phyloP scores from a whole-genome alignment of 2,888 invertebrate genomes.

The Drosophila antonietae region DNA sequence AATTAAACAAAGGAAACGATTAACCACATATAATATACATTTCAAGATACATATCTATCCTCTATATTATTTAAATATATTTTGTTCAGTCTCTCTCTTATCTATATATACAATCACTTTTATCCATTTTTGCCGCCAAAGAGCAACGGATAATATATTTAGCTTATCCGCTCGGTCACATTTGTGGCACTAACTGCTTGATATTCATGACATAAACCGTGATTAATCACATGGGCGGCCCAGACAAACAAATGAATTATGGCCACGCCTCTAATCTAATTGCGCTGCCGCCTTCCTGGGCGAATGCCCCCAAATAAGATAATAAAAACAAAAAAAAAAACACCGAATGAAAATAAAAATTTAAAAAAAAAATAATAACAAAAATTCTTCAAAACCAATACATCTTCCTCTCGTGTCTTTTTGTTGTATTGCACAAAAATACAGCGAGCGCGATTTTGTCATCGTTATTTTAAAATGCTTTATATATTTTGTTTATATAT shows the following conservation, averaged over 20 bases:
- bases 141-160: slow-evolving; percentile 6
- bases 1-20: not conserved
- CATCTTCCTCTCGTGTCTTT: slow-evolving; percentile 34
- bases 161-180: slow-evolving; percentile 3
- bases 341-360: not conserved
- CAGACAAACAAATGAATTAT: slow-evolving; percentile 23
- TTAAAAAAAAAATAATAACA: slow-evolving; percentile 3
- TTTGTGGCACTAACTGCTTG: slow-evolving; percentile 5
- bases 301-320: slow-evolving; percentile 32
- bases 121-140: slow-evolving; percentile 1
- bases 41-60: too few relatives aligned
- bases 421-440: slow-evolving; percentile 51
- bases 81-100: not conserved
- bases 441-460: slow-evolving; percentile 73
- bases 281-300: slow-evolving; percentile 45
- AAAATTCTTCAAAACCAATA: slow-evolving; percentile 11
- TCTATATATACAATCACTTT: not conserved
- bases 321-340: not conserved
- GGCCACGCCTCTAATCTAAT: slow-evolving; percentile 49
- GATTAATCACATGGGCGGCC: slow-evolving; percentile 41
- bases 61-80: not conserved
- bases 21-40: too few relatives aligned
- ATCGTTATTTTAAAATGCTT: slow-evolving; percentile 81
- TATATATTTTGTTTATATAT: slow-evolving; percentile 45
- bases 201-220: slow-evolving; percentile 37